Base-by-base conservation (phyloP, 2,797 vertebrate species). In the Fringilla coelebs region DNA sequence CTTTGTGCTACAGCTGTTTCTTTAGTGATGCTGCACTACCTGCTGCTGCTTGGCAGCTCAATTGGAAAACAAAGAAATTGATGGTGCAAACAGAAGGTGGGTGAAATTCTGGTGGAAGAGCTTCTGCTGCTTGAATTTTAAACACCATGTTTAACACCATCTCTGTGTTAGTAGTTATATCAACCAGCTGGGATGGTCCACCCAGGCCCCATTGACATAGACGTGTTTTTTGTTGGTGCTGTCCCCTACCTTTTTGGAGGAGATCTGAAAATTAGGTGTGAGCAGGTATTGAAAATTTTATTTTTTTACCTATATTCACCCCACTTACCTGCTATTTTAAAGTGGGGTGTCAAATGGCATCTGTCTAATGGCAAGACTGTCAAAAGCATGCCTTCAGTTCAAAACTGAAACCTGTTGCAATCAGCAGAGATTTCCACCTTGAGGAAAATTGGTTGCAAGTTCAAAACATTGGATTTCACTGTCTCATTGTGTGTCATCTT, bases 141-240 rank as follows among this genome's bases (percentile, higher is more conserved):
- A 41, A 28, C 4, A 5, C 13, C 24, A 5, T 10, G 4, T 65
- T 58, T n/a, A n/a, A n/a, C 0, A 0, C 68, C 4, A 17, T 14
- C 24, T 54, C 7, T 46, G 34, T 1, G 0, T 25, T 28, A 54
- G 17, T 20, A 5, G 13, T 49, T 49, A 17, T 9, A 17, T 22
- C 36, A 32, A 6, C 13, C 13, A 41, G 2, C 8, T 32, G 21
- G 19, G 15, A 11, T 6, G n/a, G 17, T 51, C 28, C 26, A 8
- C 36, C 16, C 12, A 31, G 48, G 12, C 20, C 57, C 11, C 0
- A 0, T 9, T 17, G 34, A 41, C 43, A 5, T 4, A 38, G 51
- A 11, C 3, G 0, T 21, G 8, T 15, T 58, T 63, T 63, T 34
- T 3, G 2, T 8, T 52, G 32, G 2, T 65, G 32, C 29, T 17